Evolutionary conservation across 2,888 invertebrate species (phyloP).

Genomic region (Sphecodes monilicornis): DNA sequence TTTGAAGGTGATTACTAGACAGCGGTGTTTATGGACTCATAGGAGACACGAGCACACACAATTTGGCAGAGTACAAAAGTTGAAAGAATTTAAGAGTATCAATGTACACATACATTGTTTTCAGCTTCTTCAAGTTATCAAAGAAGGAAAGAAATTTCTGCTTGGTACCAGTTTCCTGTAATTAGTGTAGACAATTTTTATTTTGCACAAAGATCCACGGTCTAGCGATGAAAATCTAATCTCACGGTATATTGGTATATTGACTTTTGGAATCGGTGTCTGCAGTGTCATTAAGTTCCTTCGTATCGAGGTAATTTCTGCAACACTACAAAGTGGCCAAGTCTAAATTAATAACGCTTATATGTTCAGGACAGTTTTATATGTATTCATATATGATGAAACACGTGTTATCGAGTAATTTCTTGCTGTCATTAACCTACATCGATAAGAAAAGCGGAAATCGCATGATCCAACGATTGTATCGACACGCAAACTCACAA

Average conservation of each 20-base stretch:
- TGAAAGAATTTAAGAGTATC: too few relatives aligned
- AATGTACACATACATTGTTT: too few relatives aligned
- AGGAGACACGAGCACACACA: too few relatives aligned
- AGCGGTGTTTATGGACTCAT: too few relatives aligned
- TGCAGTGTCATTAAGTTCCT: background rate
- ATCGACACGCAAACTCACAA: constrained; percentile 39
- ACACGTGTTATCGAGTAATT: background rate
- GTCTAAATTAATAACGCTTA: background rate
- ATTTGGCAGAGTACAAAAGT: too few relatives aligned
- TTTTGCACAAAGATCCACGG: too few relatives aligned
- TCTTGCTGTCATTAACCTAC: constrained; percentile 4
- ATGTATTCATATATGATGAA: background rate
- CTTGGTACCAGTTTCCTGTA: too few relatives aligned
- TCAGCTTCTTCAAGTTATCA: too few relatives aligned
- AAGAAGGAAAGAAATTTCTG: too few relatives aligned
- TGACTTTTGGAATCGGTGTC: too few relatives aligned
- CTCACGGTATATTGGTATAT: background rate
- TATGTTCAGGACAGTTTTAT: background rate
- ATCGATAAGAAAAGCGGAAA: constrained; percentile 29
- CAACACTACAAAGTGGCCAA: background rate
- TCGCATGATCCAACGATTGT: constrained; percentile 45
- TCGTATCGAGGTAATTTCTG: background rate
- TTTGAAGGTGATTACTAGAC: too few relatives aligned
- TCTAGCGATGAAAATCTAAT: background rate
- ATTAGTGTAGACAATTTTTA: too few relatives aligned